Evolutionary conservation across 2,113 vertebrate genomes (phyloP).

Genomic region (Micromys minutus): DNA sequence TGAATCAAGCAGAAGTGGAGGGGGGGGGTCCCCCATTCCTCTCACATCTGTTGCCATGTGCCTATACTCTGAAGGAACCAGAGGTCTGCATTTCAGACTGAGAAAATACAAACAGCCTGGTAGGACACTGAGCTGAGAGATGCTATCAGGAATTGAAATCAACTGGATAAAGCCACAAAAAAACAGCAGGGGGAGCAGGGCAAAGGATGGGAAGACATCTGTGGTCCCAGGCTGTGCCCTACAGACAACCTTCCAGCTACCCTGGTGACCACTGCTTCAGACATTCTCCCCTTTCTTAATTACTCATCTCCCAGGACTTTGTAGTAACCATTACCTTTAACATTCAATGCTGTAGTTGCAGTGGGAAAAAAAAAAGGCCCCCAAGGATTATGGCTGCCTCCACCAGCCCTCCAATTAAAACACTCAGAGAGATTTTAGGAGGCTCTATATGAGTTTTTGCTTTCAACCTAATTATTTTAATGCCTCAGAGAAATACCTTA

Average conservation of each 20-base stretch:
- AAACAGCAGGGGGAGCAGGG: neutral
- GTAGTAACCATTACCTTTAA: neutral
- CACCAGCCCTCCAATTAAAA: neutral
- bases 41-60: neutral
- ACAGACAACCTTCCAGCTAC: neutral
- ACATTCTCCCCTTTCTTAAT: neutral
- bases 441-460: neutral
- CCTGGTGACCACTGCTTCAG: neutral
- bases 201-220: neutral
- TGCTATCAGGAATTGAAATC: neutral
- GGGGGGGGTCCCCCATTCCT: neutral
- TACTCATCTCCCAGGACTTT: neutral
- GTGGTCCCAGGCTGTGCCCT: neutral
- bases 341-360: neutral
- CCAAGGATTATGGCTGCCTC: neutral
- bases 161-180: neutral
- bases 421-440: neutral
- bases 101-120: slow-evolving; percentile 12
- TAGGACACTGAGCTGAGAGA: slow-evolving; percentile 11
- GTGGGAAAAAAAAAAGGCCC: neutral
- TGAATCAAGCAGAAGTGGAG: slow-evolving; percentile 3
- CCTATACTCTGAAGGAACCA: neutral
- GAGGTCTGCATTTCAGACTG: neutral
- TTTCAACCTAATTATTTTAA: slow-evolving; percentile 25
- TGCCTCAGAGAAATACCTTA: neutral